A percentile compares a stretch with the other conserved stretches of the same genome.
These are phyloP conservation scores for Arrhopalites spinosus DNA, from an alignment of 2,888 invertebrate species.

Conservation along the genomic window DNA sequence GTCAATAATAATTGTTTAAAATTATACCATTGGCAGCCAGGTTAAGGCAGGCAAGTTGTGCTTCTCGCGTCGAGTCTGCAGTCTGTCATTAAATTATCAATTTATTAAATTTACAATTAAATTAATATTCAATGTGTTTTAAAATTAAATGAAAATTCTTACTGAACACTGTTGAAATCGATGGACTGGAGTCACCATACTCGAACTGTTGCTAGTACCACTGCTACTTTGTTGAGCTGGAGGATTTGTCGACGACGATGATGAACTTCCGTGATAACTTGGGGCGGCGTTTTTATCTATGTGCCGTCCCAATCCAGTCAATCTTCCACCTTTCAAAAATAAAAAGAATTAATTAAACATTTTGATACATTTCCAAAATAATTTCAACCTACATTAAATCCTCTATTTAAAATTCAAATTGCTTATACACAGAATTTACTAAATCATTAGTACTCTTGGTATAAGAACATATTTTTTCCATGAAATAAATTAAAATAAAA, in stretches of 20 bases:
- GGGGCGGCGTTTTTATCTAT: background rate
- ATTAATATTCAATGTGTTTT: too few relatives aligned
- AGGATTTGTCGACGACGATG: background rate
- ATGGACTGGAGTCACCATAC: background rate
- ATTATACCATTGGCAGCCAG: background rate
- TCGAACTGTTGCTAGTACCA: background rate
- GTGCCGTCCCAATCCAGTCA: background rate
- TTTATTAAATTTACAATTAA: too few relatives aligned
- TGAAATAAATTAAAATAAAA: background rate
- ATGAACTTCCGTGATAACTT: background rate
- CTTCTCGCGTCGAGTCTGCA: too few relatives aligned
- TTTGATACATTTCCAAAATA: background rate
- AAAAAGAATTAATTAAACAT: background rate
- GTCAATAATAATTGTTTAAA: background rate
- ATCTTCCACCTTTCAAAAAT: constrained; percentile 9
- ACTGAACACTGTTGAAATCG: background rate
- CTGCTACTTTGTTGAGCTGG: background rate
- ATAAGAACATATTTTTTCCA: background rate
- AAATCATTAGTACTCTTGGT: background rate
- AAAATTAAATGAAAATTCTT: too few relatives aligned
- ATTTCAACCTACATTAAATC: background rate
- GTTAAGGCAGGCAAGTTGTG: background rate
- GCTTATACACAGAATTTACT: background rate
- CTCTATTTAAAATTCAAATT: background rate
- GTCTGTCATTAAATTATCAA: too few relatives aligned